These are phyloP conservation scores for Alentia gelatinosa DNA, from an alignment of 2,888 invertebrate genomes.

Conservation along the genomic window DNA sequence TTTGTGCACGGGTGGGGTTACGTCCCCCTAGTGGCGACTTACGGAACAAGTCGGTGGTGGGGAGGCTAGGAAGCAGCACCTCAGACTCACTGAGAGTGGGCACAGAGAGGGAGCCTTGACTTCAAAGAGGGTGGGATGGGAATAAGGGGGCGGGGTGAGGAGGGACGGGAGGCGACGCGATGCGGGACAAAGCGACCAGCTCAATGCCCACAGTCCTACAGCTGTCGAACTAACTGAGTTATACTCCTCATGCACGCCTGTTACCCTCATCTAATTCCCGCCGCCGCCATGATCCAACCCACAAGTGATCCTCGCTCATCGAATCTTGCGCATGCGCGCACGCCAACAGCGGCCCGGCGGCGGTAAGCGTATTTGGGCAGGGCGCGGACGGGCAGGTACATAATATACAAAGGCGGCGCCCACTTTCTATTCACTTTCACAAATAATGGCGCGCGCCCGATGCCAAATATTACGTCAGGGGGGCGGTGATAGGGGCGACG, in stretches of 20 bases:
- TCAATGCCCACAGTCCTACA: background rate
- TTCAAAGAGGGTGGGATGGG: background rate
- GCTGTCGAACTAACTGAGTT: constrained; percentile 9
- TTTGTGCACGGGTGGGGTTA: background rate
- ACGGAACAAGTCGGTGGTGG: background rate
- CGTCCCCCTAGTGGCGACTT: background rate
- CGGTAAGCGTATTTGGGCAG: constrained; percentile 25
- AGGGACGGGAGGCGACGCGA: background rate
- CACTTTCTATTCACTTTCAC: constrained; percentile 30
- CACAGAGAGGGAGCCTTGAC: background rate
- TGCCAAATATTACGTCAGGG: constrained; percentile 50
- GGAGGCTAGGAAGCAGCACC: background rate
- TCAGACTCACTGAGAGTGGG: background rate
- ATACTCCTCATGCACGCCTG: constrained; percentile 18
- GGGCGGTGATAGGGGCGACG: background rate
- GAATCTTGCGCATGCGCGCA: constrained; percentile 41
- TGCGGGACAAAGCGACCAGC: background rate
- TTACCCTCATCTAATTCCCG: background rate
- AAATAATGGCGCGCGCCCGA: constrained; percentile 7
- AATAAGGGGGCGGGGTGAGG: background rate
- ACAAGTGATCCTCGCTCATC: constrained; percentile 42
- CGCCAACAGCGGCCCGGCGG: background rate
- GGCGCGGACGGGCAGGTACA: background rate
- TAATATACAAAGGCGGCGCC: constrained; percentile 28
- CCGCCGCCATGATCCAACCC: constrained; percentile 28